Evolutionary conservation across 1,140 invertebrate genomes (phyloP).

Genomic region (Drosophila quadrilineata): DNA sequence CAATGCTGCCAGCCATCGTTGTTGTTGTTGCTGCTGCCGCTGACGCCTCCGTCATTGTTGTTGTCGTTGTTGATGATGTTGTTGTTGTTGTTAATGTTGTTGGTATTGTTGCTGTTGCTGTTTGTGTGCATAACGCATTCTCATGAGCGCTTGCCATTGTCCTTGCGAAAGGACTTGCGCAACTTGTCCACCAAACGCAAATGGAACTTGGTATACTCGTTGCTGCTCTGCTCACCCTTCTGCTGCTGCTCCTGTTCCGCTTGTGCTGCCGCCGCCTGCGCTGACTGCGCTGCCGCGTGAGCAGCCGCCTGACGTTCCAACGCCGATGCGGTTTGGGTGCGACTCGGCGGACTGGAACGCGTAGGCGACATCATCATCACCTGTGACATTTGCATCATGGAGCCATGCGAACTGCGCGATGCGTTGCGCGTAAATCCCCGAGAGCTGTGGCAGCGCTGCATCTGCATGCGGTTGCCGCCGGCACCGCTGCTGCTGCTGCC

Average conservation of each 20-base stretch:
- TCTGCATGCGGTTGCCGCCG: constrained; percentile 83
- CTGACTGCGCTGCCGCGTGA: constrained; percentile 73
- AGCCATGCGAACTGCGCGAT: constrained; percentile 83
- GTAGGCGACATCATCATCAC: constrained; percentile 84
- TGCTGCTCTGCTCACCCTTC: constrained; percentile 75
- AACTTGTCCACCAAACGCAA: constrained; percentile 91
- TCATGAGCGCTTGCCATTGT: constrained; percentile 82
- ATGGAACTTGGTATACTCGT: constrained; percentile 91
- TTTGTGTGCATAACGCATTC: constrained; percentile 39
- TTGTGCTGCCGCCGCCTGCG: constrained; percentile 74
- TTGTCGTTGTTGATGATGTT: constrained; percentile 18
- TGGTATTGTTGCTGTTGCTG: constrained; percentile 32
- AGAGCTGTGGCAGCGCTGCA: constrained; percentile 71
- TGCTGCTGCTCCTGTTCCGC: constrained; percentile 84
- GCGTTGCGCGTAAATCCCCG: constrained; percentile 83
- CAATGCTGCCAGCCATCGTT: constrained; percentile 17
- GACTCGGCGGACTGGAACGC: constrained; percentile 80
- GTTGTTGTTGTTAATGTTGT: constrained; percentile 11
- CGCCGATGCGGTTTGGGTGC: constrained; percentile 58
- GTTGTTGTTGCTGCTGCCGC: constrained; percentile 26
- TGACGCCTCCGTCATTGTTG: constrained; percentile 33
- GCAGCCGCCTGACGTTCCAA: constrained; percentile 82
- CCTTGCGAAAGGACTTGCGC: constrained; percentile 88
- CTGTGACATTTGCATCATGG: constrained; percentile 85
- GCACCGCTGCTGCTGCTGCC: no score